phyloP scores from a whole-genome alignment of 2,888 invertebrate genomes.

The Agonopterix heracliana region DNA sequence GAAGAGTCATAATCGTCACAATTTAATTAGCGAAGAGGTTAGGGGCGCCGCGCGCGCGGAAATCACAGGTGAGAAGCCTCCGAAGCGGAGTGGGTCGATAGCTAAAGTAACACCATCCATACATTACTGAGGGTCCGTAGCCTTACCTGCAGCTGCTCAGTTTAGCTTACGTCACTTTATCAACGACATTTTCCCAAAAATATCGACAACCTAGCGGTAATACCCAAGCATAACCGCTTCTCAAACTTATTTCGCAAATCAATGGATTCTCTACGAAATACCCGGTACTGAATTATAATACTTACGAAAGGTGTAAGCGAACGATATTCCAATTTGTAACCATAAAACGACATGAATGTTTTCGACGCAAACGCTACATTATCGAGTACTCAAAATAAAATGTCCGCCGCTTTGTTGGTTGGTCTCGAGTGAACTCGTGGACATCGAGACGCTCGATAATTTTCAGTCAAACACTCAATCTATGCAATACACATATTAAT shows the following conservation, averaged over 20 bases:
- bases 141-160: constrained; percentile 45
- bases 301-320: constrained; percentile 75
- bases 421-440: constrained; percentile 76
- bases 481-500: constrained; percentile 56
- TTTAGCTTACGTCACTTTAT: constrained; percentile 65
- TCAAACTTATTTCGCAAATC: constrained; percentile 36
- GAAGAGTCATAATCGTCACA: constrained; percentile 46
- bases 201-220: constrained; percentile 61
- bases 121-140: constrained; percentile 36
- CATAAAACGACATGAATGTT: constrained; percentile 75
- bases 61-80: constrained; percentile 61
- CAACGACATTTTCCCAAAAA: constrained; percentile 62
- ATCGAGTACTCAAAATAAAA: constrained; percentile 77
- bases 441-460: constrained; percentile 72
- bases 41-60: constrained; percentile 74
- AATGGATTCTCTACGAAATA: constrained; percentile 38
- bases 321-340: constrained; percentile 69
- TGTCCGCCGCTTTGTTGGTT: constrained; percentile 78
- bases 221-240: constrained; percentile 54
- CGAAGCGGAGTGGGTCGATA: constrained; percentile 68
- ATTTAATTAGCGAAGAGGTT: constrained; percentile 73
- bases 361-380: constrained; percentile 75
- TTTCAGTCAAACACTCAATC: constrained; percentile 54
- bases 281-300: constrained; percentile 39
- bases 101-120: constrained; percentile 37